A percentile compares a stretch with the other conserved stretches of the same genome.
Evolutionary conservation across 2,888 invertebrate genomes (phyloP).

Genomic region (Ctena decussata): DNA sequence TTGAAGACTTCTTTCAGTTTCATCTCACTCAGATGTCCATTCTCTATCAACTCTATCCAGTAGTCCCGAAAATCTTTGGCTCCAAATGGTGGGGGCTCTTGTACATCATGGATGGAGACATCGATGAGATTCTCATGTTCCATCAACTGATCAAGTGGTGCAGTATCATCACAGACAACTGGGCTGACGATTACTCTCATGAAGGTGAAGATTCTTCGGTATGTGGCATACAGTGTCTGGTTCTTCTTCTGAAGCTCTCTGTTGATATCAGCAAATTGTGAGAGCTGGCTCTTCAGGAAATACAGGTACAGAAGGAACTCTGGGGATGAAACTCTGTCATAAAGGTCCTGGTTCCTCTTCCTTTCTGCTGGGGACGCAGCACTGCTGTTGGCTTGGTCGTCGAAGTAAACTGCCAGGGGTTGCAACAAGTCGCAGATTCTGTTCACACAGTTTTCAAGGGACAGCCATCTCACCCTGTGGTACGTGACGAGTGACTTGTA

Average conservation of each 20-base stretch:
- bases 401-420: neutral
- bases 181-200: neutral
- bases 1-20: neutral
- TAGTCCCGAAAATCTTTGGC: neutral
- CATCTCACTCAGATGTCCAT: neutral
- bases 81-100: neutral
- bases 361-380: neutral
- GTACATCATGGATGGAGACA: neutral
- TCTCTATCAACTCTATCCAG: neutral
- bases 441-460: neutral
- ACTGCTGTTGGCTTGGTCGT: neutral
- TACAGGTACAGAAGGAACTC: neutral
- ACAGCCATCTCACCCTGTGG: neutral
- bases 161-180: neutral
- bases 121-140: neutral
- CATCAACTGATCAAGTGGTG: neutral
- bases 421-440: neutral
- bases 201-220: neutral
- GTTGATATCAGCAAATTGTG: neutral
- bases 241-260: conserved; percentile 6
- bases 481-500: neutral
- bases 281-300: neutral
- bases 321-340: neutral
- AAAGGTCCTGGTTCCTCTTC: neutral
- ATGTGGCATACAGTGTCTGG: neutral